phyloP scores from a whole-genome alignment of 2,113 vertebrate species.

The Columbina picui region DNA sequence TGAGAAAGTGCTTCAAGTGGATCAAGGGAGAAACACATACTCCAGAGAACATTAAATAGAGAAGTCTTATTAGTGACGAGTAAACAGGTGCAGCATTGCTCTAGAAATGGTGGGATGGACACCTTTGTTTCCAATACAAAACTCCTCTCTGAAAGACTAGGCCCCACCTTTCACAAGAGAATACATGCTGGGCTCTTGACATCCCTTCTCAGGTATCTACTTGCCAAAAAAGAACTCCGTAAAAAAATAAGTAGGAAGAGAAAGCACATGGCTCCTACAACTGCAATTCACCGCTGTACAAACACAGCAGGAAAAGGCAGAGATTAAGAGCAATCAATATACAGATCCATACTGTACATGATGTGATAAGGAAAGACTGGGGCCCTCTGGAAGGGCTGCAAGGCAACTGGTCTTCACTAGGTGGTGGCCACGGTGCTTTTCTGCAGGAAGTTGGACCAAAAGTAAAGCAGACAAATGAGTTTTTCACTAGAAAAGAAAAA shows the following conservation, averaged over 20 bases:
- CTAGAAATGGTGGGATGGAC: not conserved
- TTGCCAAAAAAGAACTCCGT: accelerated
- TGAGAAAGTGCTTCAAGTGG: not conserved
- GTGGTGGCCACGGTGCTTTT: not conserved
- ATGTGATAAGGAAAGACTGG: not conserved
- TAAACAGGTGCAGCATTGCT: constrained; percentile 12
- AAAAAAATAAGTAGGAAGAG: not conserved
- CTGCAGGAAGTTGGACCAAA: not conserved
- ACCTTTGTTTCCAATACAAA: not conserved
- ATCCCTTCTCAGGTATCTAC: not conserved
- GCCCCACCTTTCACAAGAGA: not conserved
- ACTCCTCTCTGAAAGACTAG: not conserved
- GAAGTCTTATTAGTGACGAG: constrained; percentile 26
- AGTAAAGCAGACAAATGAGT: not conserved
- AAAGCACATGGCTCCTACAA: not conserved
- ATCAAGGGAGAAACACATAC: constrained; percentile 12
- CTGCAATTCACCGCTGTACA: not conserved
- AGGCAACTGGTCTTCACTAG: not conserved
- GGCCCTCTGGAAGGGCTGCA: not conserved
- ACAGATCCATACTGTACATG: not conserved
- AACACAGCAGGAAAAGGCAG: not conserved
- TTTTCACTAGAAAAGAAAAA: not conserved
- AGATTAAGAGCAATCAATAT: not conserved
- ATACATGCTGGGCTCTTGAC: not conserved
- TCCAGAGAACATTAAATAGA: constrained; percentile 39